A percentile compares a stretch with the other conserved stretches of the same genome.
phyloP scores from a whole-genome alignment of 2,797 vertebrate species.

The Alectoris magna region DNA sequence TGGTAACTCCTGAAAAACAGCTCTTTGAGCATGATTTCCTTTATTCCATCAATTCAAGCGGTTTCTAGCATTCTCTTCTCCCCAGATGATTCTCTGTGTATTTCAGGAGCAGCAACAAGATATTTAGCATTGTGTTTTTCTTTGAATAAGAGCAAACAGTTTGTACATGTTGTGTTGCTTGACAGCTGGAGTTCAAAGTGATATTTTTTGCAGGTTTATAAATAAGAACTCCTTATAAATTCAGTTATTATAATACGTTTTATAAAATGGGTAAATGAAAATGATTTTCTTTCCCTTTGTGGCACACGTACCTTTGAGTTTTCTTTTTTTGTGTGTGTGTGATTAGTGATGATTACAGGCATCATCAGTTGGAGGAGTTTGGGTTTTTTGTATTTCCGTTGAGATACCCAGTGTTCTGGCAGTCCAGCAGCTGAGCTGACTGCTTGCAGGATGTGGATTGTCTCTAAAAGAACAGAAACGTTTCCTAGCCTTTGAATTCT shows the following conservation, averaged over 20 bases:
- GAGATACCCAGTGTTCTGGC: background rate
- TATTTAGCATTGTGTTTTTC: background rate
- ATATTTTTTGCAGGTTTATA: background rate
- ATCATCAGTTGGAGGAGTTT: background rate
- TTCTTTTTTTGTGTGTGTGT: background rate
- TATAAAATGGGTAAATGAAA: background rate
- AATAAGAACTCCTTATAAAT: background rate
- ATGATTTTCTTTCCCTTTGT: background rate
- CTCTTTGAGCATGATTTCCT: background rate
- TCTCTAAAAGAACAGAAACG: background rate
- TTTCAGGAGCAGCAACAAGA: background rate
- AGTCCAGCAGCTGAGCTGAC: background rate
- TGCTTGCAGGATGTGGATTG: background rate
- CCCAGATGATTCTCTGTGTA: background rate
- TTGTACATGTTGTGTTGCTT: background rate
- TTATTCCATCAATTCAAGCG: background rate
- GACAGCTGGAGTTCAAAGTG: background rate
- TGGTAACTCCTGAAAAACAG: background rate
- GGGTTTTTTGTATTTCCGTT: background rate
- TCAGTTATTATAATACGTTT: background rate
- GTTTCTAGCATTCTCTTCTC: background rate
- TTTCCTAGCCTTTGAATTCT: background rate
- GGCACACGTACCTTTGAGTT: background rate
- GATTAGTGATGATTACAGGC: background rate
- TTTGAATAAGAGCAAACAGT: background rate